Evolutionary conservation across 92 coral and sea anemone species (phyloP).

Genomic region (Porites rus): DNA sequence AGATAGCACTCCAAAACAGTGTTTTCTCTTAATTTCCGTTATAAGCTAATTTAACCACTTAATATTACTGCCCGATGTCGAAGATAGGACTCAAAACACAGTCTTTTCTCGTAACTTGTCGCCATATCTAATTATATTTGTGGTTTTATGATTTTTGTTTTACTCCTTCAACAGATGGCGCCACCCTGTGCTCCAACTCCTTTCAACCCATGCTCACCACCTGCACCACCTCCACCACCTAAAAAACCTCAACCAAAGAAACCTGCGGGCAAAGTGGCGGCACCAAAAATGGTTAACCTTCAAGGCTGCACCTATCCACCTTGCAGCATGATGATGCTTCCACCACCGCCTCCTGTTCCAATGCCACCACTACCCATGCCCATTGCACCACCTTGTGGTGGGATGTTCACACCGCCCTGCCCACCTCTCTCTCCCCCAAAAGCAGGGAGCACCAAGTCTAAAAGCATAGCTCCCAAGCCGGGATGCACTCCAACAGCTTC

Average conservation of each 20-base stretch:
- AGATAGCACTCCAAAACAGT: too few species aligned
- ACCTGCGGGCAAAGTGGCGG: constrained; percentile 48
- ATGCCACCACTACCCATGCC: constrained; percentile 53
- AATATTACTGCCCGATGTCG: too few species aligned
- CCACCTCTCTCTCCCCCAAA: constrained; percentile 53
- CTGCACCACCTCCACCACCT: constrained; percentile 22
- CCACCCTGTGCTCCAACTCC: constrained; percentile 36
- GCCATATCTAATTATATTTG: neutral
- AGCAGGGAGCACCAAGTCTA: constrained; percentile 51
- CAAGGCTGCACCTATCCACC: constrained; percentile 54
- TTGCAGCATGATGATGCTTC: constrained; percentile 55
- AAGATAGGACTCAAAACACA: too few species aligned
- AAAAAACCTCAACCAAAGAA: constrained; percentile 56
- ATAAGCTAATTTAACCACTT: too few species aligned
- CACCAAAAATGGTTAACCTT: constrained; percentile 45
- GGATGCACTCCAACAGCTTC: constrained; percentile 50
- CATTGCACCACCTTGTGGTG: constrained; percentile 43
- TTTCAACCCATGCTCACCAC: constrained; percentile 58
- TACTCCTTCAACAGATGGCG: constrained; percentile 29
- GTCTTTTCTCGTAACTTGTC: neutral
- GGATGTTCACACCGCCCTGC: constrained; percentile 41
- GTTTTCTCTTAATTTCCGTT: too few species aligned
- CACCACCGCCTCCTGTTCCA: constrained; percentile 71
- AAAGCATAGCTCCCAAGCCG: constrained; percentile 61
- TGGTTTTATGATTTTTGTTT: neutral